A percentile compares a stretch with the other conserved stretches of the same genome.
These are phyloP conservation scores for Eulacestoma nigropectus DNA, from an alignment of 2,113 vertebrate species.

Conservation along the genomic window DNA sequence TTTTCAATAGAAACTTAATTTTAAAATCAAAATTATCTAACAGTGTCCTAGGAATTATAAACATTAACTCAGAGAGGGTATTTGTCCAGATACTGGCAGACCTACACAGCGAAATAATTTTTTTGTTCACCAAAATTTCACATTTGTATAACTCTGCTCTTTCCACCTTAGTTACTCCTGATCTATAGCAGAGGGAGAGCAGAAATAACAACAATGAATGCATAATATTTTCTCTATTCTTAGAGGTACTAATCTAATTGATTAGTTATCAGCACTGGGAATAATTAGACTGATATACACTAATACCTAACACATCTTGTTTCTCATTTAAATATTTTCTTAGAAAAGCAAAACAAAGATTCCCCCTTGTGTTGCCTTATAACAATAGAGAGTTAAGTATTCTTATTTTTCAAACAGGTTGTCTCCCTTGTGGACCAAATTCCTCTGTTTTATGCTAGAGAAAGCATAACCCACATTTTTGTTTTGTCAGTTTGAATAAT, in stretches of 20 bases:
- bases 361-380: neutral
- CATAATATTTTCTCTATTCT: neutral
- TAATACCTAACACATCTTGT: neutral
- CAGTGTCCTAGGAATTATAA: neutral
- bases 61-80: neutral
- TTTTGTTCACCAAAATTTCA: neutral
- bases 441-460: neutral
- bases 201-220: neutral
- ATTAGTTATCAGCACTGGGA: conserved; percentile 1
- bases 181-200: neutral
- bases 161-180: neutral
- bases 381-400: neutral
- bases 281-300: conserved; percentile 10
- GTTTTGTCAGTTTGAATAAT: neutral
- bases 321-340: neutral
- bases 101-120: neutral
- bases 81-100: neutral
- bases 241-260: neutral
- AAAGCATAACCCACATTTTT: neutral
- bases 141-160: neutral
- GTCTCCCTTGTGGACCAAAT: neutral
- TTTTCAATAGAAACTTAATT: neutral
- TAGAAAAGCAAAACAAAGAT: neutral
- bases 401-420: neutral
- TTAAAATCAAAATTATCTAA: neutral